Base-by-base conservation (phyloP, 2,888 invertebrate species). In the Leptopilina drosophilae region DNA sequence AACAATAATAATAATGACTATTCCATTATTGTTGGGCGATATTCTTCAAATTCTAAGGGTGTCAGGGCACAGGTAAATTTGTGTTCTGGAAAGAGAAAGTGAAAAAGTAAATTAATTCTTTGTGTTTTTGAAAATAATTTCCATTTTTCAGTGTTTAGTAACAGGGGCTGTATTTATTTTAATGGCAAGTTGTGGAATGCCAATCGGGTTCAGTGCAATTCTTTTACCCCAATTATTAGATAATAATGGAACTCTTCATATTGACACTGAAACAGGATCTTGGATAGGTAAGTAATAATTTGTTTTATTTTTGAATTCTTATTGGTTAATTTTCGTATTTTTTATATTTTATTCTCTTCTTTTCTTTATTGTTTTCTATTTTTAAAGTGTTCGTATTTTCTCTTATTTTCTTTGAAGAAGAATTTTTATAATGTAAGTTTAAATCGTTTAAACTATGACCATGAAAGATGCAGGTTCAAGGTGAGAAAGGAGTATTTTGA, bases 141-240 rank as follows among this genome's bases (percentile, higher is more conserved):
- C 9, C 11, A 12, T 62, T 62, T 49, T 93, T n/a, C 91, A 96
- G 96, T 94, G 95, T 86, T 90, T 95, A 79, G 94, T 95, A 84
- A 95, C 96, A 76, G 94, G 95, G 84, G 95, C 96, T 0, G 95
- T 96, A 73, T 93, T 96, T 82, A 90, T 96, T 78, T 92, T 95
- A 82, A 94, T 95, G 0, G 95, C 95, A n/a, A 95, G 95, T 59
- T 95, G 95, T 67, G 96, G 96, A 5, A 96, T 96, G 93, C 96
- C 96, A 40, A 96, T 96, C 82, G 96, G 96, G 64, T 95, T 94
- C 92, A 96, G 96, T 3, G 96, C 96, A 0, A 94, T 96, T 40
- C 93, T 96, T n/a, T 91, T 96, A 78, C 96, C 96, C 0, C 96
- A 96, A 88, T 93, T 96, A 15, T 92, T 94, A 78, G 90, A 91